These are phyloP conservation scores for Gymnopithys bicolor DNA, from an alignment of 2,797 vertebrate genomes.

Conservation along the genomic window DNA sequence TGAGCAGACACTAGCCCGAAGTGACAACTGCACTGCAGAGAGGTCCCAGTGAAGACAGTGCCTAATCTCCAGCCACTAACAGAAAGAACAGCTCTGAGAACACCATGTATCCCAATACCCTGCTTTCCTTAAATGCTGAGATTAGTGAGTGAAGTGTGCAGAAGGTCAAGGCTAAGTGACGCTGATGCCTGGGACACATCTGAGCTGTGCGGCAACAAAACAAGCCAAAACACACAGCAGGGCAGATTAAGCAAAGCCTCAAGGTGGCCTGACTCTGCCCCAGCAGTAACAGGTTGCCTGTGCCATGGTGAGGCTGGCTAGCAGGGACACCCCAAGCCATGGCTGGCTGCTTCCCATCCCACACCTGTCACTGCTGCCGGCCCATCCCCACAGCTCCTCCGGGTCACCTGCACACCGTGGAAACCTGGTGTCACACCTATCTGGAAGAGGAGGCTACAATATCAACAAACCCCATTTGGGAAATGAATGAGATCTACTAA, in stretches of 20 bases:
- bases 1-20: background rate
- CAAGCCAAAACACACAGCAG: slow-evolving; percentile 36
- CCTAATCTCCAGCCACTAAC: background rate
- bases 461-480: background rate
- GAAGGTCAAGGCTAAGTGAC: slow-evolving; percentile 44
- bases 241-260: background rate
- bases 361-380: rapidly evolving
- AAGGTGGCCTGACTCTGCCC: slow-evolving; percentile 8
- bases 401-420: rapidly evolving
- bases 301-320: background rate
- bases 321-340: background rate
- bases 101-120: background rate
- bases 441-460: background rate
- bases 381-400: background rate
- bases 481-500: slow-evolving; percentile 2
- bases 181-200: slow-evolving; percentile 3
- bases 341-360: background rate
- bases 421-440: background rate
- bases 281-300: background rate
- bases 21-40: background rate
- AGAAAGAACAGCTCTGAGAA: background rate
- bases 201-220: background rate
- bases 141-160: background rate
- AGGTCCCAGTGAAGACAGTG: background rate
- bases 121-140: background rate